Evolutionary conservation across 2,797 vertebrate species (phyloP), one percentile per base, ranked within the genome.

Genomic region (Xiphophorus birchmanni): DNA sequence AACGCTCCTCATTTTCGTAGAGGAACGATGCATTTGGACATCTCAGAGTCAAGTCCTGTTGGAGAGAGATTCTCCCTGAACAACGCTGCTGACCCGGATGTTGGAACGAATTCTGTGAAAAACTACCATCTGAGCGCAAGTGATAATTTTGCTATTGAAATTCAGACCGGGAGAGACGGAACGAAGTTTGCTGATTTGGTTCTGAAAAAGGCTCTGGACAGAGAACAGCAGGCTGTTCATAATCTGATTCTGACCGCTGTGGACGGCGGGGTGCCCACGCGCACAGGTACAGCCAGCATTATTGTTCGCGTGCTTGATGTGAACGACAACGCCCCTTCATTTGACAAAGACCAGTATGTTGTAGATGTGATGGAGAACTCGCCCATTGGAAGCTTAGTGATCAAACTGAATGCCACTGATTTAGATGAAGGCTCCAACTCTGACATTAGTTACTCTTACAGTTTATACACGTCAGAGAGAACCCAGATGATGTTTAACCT

Each of bases 321-420:
- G 15, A 95, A 95, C n/a, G 96, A 97, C 81, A 96, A 97, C 82
- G 94, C 94, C 45, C 96, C 96, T 54, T 44, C 88, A 3, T 97
- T 96, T 91, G 92, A 95, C 29, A 89, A 88, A 77, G 84, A 93
- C 5, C 82, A 84, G 32, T 96, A 95, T 71, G 82, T 80, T 2
- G 86, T 95, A 15, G 89, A 91, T 56, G 75, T 97, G 89, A 94
- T 92, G 83, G 93, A 95, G 84, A 95, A 95, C 80, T 80, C 93
- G 0, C 93, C 93, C 0, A 85, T 92, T n/a, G 95, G 95, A 44
- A 95, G 93, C n/a, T 84, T 95, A 0, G 94, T 97, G 2, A 90
- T 96, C 45, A 94, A 94, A 84, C 75, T 96, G 29, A 97, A 96
- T 47, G 94, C 96, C 15, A 93, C 88, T 0, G 96, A 97, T 79